These are phyloP conservation scores for Drosophila tanythrix DNA, from an alignment of 2,888 invertebrate genomes.

Conservation along the genomic window DNA sequence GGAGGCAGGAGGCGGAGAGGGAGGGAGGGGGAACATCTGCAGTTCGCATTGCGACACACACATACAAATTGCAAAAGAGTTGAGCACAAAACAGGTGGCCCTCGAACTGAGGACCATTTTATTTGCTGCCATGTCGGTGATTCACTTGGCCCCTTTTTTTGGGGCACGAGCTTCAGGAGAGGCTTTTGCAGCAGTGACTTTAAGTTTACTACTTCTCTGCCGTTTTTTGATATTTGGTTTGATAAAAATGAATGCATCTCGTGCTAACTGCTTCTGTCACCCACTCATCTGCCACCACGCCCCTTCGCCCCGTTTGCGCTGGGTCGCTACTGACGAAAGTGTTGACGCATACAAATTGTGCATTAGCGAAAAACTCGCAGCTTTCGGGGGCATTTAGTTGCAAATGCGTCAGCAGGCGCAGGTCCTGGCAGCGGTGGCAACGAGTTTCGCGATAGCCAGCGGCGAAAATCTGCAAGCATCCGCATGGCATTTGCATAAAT, in stretches of 20 bases:
- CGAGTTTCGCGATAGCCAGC: constrained; percentile 54
- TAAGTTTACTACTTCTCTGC: constrained; percentile 6
- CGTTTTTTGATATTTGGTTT: constrained; percentile 67
- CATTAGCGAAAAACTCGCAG: constrained; percentile 79
- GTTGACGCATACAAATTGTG: constrained; percentile 82
- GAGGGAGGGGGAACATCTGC: constrained; percentile 63
- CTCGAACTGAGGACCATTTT: constrained; percentile 49
- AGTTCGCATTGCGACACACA: constrained; percentile 58
- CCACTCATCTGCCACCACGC: not conserved
- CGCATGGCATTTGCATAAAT: constrained; percentile 78
- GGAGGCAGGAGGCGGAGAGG: not conserved
- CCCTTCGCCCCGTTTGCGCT: not conserved
- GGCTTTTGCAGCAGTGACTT: constrained; percentile 3
- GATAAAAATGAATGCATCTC: constrained; percentile 68
- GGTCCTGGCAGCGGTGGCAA: constrained; percentile 3
- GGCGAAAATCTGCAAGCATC: constrained; percentile 81
- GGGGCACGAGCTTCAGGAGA: not conserved
- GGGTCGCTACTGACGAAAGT: constrained; percentile 67
- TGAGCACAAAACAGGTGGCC: constrained; percentile 72
- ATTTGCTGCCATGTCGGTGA: constrained; percentile 69
- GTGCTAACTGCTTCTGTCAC: not conserved
- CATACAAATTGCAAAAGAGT: constrained; percentile 64
- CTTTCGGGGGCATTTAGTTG: constrained; percentile 77
- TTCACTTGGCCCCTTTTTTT: constrained; percentile 73
- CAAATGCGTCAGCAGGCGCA: constrained; percentile 69